Evolutionary conservation across 2,888 invertebrate genomes (phyloP).

Genomic region (Philopedon plagiatum): DNA sequence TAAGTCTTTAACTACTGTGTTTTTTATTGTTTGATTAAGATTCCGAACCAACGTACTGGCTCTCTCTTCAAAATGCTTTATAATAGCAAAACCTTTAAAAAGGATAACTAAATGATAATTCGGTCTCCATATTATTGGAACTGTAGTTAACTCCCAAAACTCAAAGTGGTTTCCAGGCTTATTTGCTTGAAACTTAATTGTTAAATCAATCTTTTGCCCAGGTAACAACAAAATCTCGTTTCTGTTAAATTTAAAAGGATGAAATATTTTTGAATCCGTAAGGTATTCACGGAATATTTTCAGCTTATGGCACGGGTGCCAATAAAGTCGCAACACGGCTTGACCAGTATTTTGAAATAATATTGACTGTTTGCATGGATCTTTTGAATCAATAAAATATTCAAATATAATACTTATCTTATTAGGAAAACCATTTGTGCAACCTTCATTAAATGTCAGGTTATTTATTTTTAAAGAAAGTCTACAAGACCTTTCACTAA

Average conservation of each 20-base stretch:
- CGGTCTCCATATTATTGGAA: conserved; percentile 52
- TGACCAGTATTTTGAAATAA: conserved; percentile 58
- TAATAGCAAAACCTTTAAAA: conserved; percentile 51
- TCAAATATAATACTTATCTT: conserved; percentile 55
- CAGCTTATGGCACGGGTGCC: conserved; percentile 63
- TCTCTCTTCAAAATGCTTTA: conserved; percentile 37
- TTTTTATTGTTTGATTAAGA: conserved; percentile 52
- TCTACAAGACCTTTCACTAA: conserved; percentile 6
- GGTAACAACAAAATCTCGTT: conserved; percentile 72
- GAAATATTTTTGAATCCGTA: conserved; percentile 21
- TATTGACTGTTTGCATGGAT: conserved; percentile 49
- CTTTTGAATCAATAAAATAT: conserved; percentile 45
- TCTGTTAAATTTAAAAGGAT: conserved; percentile 73
- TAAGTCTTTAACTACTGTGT: conserved; percentile 54
- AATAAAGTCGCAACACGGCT: conserved; percentile 55
- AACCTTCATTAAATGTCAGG: conserved; percentile 12
- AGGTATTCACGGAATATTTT: conserved; percentile 53
- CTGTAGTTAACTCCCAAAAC: conserved; percentile 54
- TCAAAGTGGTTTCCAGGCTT: conserved; percentile 52
- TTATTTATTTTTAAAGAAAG: conserved; percentile 49
- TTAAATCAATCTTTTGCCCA: conserved; percentile 68
- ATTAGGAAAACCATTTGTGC: neutral
- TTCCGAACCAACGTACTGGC: conserved; percentile 43
- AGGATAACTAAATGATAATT: conserved; percentile 46
- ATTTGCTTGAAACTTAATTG: conserved; percentile 69